Conservation (phyloP, 2,113 vertebrate genomes). For the Glareola pratincola region DNA sequence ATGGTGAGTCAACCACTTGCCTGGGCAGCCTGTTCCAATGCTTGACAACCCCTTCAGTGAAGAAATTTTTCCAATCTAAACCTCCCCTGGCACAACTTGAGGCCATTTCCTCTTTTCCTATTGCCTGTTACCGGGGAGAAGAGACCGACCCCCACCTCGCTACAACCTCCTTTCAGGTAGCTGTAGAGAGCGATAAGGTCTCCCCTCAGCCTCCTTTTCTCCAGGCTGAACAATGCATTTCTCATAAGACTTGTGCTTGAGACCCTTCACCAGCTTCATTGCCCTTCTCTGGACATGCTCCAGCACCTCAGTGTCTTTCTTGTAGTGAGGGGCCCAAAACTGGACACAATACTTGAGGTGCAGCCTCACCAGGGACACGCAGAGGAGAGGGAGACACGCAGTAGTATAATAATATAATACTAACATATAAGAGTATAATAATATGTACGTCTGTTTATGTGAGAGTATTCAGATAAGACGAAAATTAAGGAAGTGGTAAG, state of each 20-base stretch:
- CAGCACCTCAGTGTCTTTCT: neutral
- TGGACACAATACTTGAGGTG: neutral
- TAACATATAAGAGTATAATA: neutral
- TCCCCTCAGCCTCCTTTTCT: neutral
- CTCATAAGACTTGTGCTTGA: neutral
- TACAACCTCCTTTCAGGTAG: neutral
- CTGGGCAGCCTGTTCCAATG: neutral
- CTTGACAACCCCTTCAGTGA: neutral
- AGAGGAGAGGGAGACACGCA: neutral
- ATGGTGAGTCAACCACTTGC: neutral
- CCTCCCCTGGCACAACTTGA: neutral
- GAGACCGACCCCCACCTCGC: neutral
- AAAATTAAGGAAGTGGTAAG: neutral
- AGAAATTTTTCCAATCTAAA: neutral
- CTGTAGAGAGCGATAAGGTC: neutral
- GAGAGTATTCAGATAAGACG: neutral
- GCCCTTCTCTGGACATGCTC: neutral
- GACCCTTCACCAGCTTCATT: neutral
- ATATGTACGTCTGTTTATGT: neutral
- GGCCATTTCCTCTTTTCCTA: neutral
- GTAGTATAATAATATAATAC: neutral
- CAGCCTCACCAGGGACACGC: neutral
- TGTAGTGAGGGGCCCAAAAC: neutral
- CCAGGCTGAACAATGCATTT: neutral
- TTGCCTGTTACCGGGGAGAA: neutral